These are phyloP conservation scores for Cottus gobio DNA, from an alignment of 2,113 vertebrate species.

Conservation along the genomic window DNA sequence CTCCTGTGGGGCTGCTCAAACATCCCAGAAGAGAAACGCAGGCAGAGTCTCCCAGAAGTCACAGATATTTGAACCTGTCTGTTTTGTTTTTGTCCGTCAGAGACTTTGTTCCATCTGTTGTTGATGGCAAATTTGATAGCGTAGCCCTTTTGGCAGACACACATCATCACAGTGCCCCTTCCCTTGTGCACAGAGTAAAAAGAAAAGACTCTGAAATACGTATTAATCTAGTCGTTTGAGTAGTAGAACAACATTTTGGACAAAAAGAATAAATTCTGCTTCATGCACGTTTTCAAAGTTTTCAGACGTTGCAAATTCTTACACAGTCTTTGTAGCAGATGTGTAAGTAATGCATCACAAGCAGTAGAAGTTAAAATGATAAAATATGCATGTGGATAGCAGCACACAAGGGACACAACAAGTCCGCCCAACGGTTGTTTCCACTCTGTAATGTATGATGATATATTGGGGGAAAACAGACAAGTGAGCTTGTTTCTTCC, in stretches of 20 bases:
- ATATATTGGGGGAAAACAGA: neutral
- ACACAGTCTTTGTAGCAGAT: neutral
- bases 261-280: neutral
- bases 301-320: neutral
- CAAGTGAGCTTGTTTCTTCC: slow-evolving; percentile 1
- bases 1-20: slow-evolving; percentile 33
- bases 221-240: neutral
- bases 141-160: neutral
- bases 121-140: no score
- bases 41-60: neutral
- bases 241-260: neutral
- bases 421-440: neutral
- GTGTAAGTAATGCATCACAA: neutral
- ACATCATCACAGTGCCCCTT: neutral
- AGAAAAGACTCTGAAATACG: neutral
- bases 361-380: slow-evolving; percentile 1
- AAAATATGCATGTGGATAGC: slow-evolving; percentile 35
- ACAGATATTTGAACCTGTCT: neutral
- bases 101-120: neutral
- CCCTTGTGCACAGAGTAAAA: neutral
- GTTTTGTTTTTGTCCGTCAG: neutral
- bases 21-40: slow-evolving; percentile 18
- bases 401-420: neutral
- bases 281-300: slow-evolving; percentile 1
- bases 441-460: neutral